Percentiles rank a stretch among this genome's conserved stretches.
phyloP scores from a whole-genome alignment of 2,113 vertebrate genomes.

The Grallaria varia region DNA sequence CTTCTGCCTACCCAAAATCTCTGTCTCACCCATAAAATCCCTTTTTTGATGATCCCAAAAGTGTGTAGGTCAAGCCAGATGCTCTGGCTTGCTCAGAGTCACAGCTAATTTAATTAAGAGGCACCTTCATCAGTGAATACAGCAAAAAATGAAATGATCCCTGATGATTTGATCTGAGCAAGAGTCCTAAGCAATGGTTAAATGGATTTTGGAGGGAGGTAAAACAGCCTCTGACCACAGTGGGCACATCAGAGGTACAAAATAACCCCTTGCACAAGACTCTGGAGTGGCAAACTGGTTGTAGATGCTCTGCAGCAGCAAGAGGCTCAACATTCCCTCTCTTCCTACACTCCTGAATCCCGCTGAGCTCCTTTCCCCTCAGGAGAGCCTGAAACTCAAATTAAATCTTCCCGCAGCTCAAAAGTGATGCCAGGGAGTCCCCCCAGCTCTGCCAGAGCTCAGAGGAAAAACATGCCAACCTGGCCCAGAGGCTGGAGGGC shows the following conservation, averaged over 20 bases:
- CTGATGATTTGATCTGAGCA: neutral
- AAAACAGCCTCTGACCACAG: neutral
- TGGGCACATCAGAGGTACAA: accelerated
- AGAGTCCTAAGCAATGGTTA: neutral
- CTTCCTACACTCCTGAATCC: neutral
- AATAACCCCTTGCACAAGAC: neutral
- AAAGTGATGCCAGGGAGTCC: neutral
- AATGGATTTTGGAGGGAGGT: neutral
- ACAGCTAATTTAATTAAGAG: neutral
- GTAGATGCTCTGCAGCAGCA: neutral
- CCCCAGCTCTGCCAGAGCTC: neutral
- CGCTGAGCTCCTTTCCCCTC: neutral
- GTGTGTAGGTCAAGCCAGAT: neutral
- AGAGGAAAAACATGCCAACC: neutral
- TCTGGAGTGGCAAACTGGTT: neutral
- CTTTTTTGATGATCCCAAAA: neutral
- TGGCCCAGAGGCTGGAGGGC: neutral
- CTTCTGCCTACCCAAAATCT: neutral
- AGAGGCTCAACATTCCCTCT: neutral
- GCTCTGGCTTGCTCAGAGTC: neutral
- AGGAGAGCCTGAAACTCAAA: neutral
- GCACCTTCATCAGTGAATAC: neutral
- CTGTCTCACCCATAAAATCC: accelerated
- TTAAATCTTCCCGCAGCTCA: neutral
- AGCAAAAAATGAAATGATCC: neutral